phyloP scores from a whole-genome alignment of 2,113 vertebrate genomes.

The Catagonus wagneri region DNA sequence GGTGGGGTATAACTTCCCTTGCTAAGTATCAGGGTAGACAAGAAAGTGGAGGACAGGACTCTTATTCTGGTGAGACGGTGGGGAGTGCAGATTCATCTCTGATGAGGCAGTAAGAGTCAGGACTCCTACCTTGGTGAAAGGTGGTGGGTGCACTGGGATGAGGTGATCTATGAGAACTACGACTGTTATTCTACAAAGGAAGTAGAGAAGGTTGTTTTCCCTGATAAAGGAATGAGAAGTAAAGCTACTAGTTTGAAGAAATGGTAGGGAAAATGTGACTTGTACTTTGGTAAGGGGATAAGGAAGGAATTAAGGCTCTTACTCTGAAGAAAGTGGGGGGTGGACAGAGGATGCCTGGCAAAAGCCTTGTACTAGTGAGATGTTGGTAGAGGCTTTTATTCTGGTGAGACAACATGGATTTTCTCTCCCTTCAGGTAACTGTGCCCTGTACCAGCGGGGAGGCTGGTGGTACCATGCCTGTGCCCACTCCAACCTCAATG shows the following conservation, averaged over 20 bases:
- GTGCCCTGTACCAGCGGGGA: constrained; percentile 94
- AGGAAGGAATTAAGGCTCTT: constrained; percentile 46
- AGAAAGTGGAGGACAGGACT: neutral
- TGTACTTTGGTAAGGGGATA: constrained; percentile 34
- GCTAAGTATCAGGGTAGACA: constrained; percentile 75
- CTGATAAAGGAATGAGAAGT: neutral
- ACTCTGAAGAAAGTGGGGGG: constrained; percentile 34
- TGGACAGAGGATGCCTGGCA: neutral
- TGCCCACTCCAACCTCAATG: constrained; percentile 95
- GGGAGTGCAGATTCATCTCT: neutral
- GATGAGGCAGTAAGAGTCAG: neutral
- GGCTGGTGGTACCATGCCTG: constrained; percentile 98
- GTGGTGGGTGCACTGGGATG: neutral
- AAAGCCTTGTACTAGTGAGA: constrained; percentile 1
- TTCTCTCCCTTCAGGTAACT: constrained; percentile 89
- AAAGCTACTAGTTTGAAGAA: constrained; percentile 1
- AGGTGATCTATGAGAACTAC: neutral
- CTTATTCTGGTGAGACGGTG: constrained; percentile 44
- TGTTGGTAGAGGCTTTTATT: constrained; percentile 22
- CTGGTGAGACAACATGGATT: neutral
- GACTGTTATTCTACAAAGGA: constrained; percentile 6
- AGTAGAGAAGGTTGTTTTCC: neutral
- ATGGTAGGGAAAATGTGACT: neutral
- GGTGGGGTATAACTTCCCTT: constrained; percentile 79
- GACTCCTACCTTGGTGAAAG: neutral